Evolutionary conservation across 2,888 invertebrate genomes (phyloP).

Genomic region (Andrena trimmerana): DNA sequence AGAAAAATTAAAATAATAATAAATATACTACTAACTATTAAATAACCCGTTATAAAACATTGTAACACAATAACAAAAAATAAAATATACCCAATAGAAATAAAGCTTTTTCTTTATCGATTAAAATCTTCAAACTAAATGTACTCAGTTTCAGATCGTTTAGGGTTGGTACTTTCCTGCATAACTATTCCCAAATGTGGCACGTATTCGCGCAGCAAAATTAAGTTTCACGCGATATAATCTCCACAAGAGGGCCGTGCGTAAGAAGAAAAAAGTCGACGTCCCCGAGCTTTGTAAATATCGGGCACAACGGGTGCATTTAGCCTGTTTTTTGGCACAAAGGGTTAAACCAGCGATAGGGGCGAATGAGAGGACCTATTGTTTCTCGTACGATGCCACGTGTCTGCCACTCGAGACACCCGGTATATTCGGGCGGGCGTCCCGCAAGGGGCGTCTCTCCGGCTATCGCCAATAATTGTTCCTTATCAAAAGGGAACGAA

Average conservation of each 20-base stretch:
- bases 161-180: neutral
- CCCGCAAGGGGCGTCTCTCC: constrained; percentile 68
- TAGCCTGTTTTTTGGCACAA: constrained; percentile 59
- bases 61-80: too few species aligned
- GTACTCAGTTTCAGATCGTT: too few species aligned
- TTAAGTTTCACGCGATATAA: constrained; percentile 22
- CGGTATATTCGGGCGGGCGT: constrained; percentile 62
- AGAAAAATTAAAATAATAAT: too few species aligned
- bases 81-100: too few species aligned
- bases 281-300: constrained; percentile 11
- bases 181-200: neutral
- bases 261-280: constrained; percentile 6
- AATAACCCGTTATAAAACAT: too few species aligned
- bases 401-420: constrained; percentile 63
- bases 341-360: constrained; percentile 41
- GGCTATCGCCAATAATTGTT: constrained; percentile 74
- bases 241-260: neutral
- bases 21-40: too few species aligned
- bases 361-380: constrained; percentile 61
- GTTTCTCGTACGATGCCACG: constrained; percentile 59
- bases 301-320: constrained; percentile 47
- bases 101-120: too few species aligned
- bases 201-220: constrained; percentile 5
- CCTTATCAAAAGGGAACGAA: constrained; percentile 72
- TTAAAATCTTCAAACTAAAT: too few species aligned